Conservation (phyloP, 2,888 invertebrate species). For the Nephrotoma flavescens region DNA sequence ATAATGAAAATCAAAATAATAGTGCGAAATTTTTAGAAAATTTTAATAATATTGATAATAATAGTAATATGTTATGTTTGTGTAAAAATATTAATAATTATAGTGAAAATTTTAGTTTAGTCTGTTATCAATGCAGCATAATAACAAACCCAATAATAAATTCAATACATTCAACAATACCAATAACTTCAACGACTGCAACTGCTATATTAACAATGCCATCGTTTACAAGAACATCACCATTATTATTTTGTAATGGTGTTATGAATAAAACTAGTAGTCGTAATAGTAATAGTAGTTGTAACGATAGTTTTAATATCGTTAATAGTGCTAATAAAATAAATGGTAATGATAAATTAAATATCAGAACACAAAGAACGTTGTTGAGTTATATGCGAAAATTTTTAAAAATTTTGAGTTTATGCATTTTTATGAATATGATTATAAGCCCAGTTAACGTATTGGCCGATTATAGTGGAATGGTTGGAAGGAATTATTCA, state of each 20-base stretch:
- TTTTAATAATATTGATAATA: neutral
- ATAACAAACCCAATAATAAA: neutral
- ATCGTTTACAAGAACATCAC: neutral
- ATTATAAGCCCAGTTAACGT: neutral
- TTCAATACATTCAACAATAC: neutral
- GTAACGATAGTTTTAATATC: neutral
- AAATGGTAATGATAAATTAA: neutral
- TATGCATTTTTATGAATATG: conserved; percentile 1
- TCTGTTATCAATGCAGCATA: neutral
- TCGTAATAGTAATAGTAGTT: neutral
- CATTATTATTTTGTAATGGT: neutral
- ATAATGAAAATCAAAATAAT: neutral
- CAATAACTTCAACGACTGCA: neutral
- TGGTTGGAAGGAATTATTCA: neutral
- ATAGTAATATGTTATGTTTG: neutral
- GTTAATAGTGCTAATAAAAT: neutral
- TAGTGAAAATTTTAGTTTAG: neutral
- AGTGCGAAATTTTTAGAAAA: neutral
- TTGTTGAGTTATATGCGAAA: neutral
- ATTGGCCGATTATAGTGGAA: neutral
- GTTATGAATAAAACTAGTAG: neutral
- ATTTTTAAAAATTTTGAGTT: neutral
- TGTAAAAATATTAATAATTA: neutral
- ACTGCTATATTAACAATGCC: neutral
- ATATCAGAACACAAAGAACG: neutral